A percentile compares a stretch with the other conserved stretches of the same genome.
Evolutionary conservation across 1,140 invertebrate genomes (phyloP).

Genomic region (Latrodectus geometricus): DNA sequence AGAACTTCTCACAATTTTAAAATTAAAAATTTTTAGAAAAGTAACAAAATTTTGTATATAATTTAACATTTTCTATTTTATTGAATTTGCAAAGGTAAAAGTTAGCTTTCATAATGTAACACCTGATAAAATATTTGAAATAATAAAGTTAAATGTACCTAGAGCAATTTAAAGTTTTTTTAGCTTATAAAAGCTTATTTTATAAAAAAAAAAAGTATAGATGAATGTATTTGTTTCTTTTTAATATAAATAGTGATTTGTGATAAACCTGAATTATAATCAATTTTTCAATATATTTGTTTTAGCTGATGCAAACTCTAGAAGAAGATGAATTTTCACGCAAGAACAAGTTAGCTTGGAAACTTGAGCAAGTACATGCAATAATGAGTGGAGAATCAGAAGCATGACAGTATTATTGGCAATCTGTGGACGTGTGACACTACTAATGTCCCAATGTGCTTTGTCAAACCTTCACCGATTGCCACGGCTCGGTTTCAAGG

Average conservation of each 20-base stretch:
- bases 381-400: conserved; percentile 78
- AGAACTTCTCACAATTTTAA: too few relatives aligned
- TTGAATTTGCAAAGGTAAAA: too few relatives aligned
- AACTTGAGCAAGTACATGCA: conserved; percentile 94
- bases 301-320: conserved; percentile 90
- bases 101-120: too few relatives aligned
- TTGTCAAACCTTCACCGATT: conserved; percentile 60
- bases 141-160: too few relatives aligned
- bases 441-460: conserved; percentile 44
- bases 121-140: too few relatives aligned
- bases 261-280: conserved; percentile 11
- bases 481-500: conserved; percentile 59
- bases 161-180: not conserved
- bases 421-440: conserved; percentile 56
- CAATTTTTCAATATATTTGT: conserved; percentile 39
- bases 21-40: too few relatives aligned
- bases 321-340: conserved; percentile 98
- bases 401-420: conserved; percentile 61
- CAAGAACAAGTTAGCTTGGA: conserved; percentile 93
- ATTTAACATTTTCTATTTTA: too few relatives aligned
- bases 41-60: too few relatives aligned
- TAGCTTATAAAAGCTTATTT: not conserved
- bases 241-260: not conserved
- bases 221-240: not conserved
- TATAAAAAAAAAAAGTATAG: not conserved